phyloP scores from a whole-genome alignment of 2,888 invertebrate species.

The Zonitis immaculata region DNA sequence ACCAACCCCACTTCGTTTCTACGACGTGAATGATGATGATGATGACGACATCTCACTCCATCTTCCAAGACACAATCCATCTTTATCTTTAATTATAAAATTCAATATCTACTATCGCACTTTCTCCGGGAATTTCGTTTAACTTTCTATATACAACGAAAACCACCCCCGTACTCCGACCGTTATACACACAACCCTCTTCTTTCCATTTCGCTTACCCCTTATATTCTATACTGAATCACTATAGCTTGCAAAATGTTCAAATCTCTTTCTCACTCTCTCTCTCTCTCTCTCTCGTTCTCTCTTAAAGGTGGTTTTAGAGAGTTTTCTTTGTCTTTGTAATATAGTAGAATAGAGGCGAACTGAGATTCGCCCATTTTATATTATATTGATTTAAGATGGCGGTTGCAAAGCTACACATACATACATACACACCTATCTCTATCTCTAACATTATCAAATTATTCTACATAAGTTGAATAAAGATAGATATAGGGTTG shows the following conservation, averaged over 20 bases:
- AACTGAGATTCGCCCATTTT: conserved; percentile 49
- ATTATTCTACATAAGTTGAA: background rate
- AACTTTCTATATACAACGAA: background rate
- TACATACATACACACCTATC: background rate
- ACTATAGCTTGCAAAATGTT: conserved; percentile 4
- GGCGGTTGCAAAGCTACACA: conserved; percentile 37
- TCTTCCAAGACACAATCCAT: conserved; percentile 27
- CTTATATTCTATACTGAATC: no score
- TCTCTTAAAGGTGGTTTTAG: conserved; percentile 39
- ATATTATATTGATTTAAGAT: conserved; percentile 51
- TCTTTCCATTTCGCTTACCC: no score
- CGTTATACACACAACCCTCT: no score
- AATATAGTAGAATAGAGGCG: no score
- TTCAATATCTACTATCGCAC: conserved; percentile 22
- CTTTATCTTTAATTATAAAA: conserved; percentile 23
- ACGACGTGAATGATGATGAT: conserved; percentile 1
- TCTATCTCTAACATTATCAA: background rate
- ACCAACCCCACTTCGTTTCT: conserved; percentile 1
- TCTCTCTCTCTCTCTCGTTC: conserved; percentile 44
- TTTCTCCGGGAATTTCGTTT: conserved; percentile 14
- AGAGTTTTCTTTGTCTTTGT: conserved; percentile 44
- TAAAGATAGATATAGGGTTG: background rate
- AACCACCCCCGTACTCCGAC: background rate
- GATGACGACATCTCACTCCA: conserved; percentile 19
- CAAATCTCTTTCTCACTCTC: conserved; percentile 37